A percentile compares a stretch with the other conserved stretches of the same genome.
These are phyloP conservation scores for Lophochroa leadbeateri DNA, from an alignment of 2,113 vertebrate species.

Conservation along the genomic window DNA sequence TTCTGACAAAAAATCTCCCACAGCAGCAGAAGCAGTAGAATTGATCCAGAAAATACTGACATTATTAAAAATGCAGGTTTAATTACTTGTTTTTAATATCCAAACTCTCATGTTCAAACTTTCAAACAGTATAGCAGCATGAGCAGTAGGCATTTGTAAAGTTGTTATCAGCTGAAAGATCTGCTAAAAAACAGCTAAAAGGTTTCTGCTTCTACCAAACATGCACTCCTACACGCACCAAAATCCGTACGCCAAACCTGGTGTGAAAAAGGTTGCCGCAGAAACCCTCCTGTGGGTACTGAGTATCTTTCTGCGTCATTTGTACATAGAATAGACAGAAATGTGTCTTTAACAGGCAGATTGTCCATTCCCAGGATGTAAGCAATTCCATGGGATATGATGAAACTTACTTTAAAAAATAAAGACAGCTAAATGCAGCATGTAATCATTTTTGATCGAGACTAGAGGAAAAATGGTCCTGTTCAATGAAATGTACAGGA, in stretches of 20 bases:
- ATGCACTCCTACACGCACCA: fast-evolving
- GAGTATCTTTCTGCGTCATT: not conserved
- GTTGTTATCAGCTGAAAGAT: not conserved
- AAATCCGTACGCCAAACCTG: not conserved
- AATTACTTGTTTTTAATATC: not conserved
- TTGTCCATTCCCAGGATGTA: not conserved
- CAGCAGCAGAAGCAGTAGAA: not conserved
- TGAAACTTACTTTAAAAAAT: not conserved
- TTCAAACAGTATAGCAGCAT: not conserved
- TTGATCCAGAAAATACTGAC: not conserved
- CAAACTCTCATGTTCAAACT: not conserved
- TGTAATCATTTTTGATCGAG: not conserved
- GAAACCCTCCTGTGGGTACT: not conserved
- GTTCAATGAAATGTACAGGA: not conserved
- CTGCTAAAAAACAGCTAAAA: not conserved
- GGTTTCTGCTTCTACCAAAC: not conserved
- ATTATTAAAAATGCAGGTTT: not conserved
- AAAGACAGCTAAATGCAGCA: not conserved
- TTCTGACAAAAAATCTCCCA: not conserved
- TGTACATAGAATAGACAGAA: not conserved
- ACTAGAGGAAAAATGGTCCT: not conserved
- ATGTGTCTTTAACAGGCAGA: not conserved
- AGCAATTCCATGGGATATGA: not conserved
- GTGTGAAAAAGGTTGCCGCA: not conserved
- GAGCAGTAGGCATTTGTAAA: not conserved